Evolutionary conservation across 2,113 vertebrate species (phyloP).

Genomic region (Callopanchax toddi): DNA sequence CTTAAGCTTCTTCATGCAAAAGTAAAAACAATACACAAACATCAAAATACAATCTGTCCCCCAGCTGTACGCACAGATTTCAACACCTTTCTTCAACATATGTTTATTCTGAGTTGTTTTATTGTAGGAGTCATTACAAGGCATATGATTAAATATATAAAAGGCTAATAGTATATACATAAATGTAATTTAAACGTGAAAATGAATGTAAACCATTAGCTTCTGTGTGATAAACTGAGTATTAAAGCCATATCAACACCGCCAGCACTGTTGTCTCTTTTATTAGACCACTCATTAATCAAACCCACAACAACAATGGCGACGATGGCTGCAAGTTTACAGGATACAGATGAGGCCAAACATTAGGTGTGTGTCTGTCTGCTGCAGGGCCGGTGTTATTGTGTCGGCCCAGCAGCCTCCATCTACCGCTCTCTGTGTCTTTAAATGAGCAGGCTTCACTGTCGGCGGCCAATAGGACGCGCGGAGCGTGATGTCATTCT

Average conservation of each 20-base stretch:
- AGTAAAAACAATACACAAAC: too few species aligned
- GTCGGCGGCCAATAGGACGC: conserved; percentile 84
- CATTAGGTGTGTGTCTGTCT: neutral
- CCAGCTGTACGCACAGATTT: too few species aligned
- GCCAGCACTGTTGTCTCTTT: neutral
- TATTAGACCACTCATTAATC: neutral
- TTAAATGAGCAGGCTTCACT: conserved; percentile 75
- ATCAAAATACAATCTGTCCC: too few species aligned
- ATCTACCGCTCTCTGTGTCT: conserved; percentile 68
- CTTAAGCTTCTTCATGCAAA: too few species aligned
- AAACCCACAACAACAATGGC: neutral
- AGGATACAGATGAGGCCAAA: neutral
- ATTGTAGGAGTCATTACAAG: too few species aligned
- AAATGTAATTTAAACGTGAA: neutral
- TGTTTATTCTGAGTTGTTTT: too few species aligned
- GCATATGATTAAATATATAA: too few species aligned
- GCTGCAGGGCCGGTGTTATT: conserved; percentile 31
- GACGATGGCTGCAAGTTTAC: neutral
- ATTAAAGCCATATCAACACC: neutral
- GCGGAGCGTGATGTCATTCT: conserved; percentile 90
- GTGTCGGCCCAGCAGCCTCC: neutral
- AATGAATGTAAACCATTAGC: neutral
- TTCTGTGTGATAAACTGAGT: neutral
- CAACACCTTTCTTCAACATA: too few species aligned
- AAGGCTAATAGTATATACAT: too few species aligned